Evolutionary conservation across 2,888 invertebrate species (phyloP), one percentile per base, ranked within the genome.

Genomic region (Timema cristinae): DNA sequence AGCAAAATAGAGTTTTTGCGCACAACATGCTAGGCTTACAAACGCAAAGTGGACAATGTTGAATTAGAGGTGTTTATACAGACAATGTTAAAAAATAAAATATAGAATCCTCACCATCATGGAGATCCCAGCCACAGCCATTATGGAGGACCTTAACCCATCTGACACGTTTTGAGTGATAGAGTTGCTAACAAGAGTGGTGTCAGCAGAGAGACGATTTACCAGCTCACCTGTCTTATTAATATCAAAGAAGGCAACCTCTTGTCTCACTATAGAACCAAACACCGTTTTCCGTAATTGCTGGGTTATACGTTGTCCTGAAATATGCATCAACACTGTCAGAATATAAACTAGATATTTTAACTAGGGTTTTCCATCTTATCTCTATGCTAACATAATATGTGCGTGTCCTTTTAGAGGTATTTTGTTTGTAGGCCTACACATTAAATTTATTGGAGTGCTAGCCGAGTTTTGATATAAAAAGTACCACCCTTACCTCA

Each of bases 141-240:
- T 95, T 73, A 95, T 90, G 5, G 90, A 81, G 0, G 97, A 93
- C 67, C 98, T 85, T 47, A 98, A 82, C 0, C 98, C 98, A 84
- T 98, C 98, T 4, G 97, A 96, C 72, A 98, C 88, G 83, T 98
- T 98, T 80, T 90, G 50, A 91, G 70, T 97, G 1, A 98, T 86
- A 54, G 97, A 93, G 73, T 93, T 90, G 7, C 97, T 96, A 7
- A 98, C 95, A 15, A 97, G 85, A 76, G 93, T 91, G 0, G 97
- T 93, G 80, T 98, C 98, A 9, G 95, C 91, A 66, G 93, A 92
- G 50, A 96, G 83, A n/a, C 98, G 87, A 82, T 97, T 98, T 0
- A 98, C 90, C 67, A 98, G 84, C 83, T 97, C 96, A 1, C 98
- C 97, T 0, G 96, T 96, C 73, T 93, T 92, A 56, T 90, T 91